Evolutionary conservation across 2,113 vertebrate species (phyloP), one percentile per base, ranked within the genome.

Genomic region (Oceanodroma tethys): DNA sequence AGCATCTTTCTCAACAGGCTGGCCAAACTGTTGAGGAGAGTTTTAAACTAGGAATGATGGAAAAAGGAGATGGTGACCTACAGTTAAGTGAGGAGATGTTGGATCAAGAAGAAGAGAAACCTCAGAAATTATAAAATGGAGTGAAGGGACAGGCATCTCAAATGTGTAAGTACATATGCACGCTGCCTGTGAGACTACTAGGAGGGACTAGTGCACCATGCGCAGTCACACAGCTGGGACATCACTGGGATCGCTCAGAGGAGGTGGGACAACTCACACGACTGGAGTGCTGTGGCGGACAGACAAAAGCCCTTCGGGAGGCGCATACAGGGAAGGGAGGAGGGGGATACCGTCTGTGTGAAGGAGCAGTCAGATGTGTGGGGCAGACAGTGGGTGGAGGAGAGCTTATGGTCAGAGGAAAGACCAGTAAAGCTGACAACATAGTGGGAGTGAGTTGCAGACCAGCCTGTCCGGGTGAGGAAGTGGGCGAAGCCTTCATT

Each of bases 401-500:
- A 80, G 20, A 70, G 5, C 30, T 38, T 56, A 18, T 50, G 32
- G 7, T 40, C 10, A 11, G 16, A 53, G n/a, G 30, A 56, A 13
- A 63, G 25, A 5, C 25, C 7, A 4, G 8, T 59, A 68, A 68
- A n/a, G 43, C 25, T 40, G 42, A 58, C 12, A 58, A 5, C 4
- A 3, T 14, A 27, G 13, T 71, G 27, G 11, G 10, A 84, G 6
- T 32, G 27, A 48, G 21, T 17, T 42, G 62, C 32, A 66, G 29
- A 60, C 7, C 36, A 56, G 14, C 2, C 36, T 72, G 36, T 22
- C 17, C 4, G 5, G 18, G 10, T 32, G 40, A 86, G 15, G 17
- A 66, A 34, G 20, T 50, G 27, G 17, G 8, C 0, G 0, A 63
- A 86, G 1, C 6, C 38, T 67, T 60, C 68, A 47, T 73, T 45